Evolutionary conservation across 2,113 vertebrate genomes (phyloP).

Genomic region (Sclerurus mexicanus): DNA sequence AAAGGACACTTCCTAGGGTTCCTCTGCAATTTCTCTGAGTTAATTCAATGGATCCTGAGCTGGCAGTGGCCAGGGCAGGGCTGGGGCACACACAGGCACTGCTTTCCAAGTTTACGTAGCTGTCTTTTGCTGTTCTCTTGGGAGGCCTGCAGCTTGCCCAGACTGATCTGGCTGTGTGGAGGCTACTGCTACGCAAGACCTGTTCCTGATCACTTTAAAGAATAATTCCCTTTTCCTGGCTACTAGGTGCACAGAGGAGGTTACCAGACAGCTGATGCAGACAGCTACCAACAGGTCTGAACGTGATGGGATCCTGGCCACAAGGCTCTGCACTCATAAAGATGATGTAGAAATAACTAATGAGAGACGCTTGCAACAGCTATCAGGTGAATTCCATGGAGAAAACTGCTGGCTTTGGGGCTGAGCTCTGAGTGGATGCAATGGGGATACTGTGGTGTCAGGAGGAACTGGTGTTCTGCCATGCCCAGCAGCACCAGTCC

Average conservation of each 20-base stretch:
- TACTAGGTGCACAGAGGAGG: constrained; percentile 88
- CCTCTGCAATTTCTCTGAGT: not conserved
- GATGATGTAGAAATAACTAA: constrained; percentile 95
- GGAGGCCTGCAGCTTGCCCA: not conserved
- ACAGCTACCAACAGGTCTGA: constrained; percentile 84
- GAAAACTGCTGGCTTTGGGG: not conserved
- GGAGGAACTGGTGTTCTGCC: not conserved
- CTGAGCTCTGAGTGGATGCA: not conserved
- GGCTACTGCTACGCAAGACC: not conserved
- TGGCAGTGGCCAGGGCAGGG: not conserved
- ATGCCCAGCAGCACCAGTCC: not conserved
- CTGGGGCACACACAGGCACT: not conserved
- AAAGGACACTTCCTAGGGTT: not conserved
- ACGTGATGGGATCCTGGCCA: constrained; percentile 91
- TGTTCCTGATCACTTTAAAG: not conserved
- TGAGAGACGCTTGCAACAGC: constrained; percentile 79
- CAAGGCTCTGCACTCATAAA: constrained; percentile 93
- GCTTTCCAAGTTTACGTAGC: not conserved
- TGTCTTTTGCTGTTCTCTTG: not conserved
- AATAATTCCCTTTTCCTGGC: not conserved
- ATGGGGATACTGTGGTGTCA: not conserved
- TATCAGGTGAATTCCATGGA: constrained; percentile 77
- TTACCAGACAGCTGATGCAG: constrained; percentile 78
- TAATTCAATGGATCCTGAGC: not conserved
- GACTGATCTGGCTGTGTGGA: not conserved